phyloP scores from a whole-genome alignment of 2,113 vertebrate species.

The Galeopterus variegatus region DNA sequence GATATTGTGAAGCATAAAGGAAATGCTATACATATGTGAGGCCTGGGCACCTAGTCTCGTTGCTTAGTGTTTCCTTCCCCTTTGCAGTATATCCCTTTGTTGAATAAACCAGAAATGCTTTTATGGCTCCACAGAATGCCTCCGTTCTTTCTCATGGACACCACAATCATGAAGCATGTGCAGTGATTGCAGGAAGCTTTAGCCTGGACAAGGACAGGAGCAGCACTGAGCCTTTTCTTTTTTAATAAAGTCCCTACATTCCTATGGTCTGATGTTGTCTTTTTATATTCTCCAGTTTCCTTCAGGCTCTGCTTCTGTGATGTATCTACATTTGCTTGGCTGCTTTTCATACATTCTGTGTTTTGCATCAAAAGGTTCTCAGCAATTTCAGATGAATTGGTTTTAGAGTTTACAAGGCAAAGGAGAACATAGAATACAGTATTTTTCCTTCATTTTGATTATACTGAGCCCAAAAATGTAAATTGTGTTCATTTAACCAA shows the following conservation, averaged over 20 bases:
- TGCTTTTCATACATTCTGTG: constrained; percentile 73
- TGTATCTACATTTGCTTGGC: constrained; percentile 60
- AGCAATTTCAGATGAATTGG: constrained; percentile 46
- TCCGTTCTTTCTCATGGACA: background rate
- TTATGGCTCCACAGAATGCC: background rate
- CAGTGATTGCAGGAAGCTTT: background rate
- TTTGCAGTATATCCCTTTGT: constrained; percentile 18
- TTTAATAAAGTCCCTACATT: constrained; percentile 52
- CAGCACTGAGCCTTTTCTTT: background rate
- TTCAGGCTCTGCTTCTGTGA: constrained; percentile 47
- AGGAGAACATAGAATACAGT: constrained; percentile 23
- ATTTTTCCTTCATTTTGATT: constrained; percentile 55
- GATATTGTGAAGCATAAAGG: constrained; percentile 25
- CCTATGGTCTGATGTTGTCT: constrained; percentile 51
- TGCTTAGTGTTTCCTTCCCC: constrained; percentile 64
- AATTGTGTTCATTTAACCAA: constrained; percentile 60
- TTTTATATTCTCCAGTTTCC: constrained; percentile 20
- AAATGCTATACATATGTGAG: background rate
- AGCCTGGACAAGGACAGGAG: background rate
- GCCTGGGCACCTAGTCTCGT: background rate
- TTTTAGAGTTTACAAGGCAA: constrained; percentile 63
- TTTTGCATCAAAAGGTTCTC: constrained; percentile 76
- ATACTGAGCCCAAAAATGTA: constrained; percentile 4
- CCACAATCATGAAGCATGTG: background rate
- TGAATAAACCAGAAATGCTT: constrained; percentile 57